Conservation (phyloP, 2,888 invertebrate genomes). For the Pinctada fucata region DNA sequence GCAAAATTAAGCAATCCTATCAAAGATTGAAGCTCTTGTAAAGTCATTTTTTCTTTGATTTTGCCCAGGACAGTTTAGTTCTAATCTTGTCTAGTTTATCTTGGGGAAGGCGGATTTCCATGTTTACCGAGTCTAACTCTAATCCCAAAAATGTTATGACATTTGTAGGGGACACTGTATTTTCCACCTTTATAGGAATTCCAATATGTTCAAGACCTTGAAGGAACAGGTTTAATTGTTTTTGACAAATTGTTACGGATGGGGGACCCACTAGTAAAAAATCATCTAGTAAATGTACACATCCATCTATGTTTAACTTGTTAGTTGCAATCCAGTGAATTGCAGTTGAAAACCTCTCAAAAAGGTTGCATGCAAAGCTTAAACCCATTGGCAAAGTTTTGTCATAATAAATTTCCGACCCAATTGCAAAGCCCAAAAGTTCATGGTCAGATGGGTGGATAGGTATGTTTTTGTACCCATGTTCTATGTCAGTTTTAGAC, state of each 20-base stretch:
- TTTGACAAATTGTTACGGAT: not conserved
- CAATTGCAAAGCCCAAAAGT: not conserved
- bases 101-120: slow-evolving; percentile 31
- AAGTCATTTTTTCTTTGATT: too few species aligned
- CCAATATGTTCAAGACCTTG: not conserved
- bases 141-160: slow-evolving; percentile 4
- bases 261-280: slow-evolving; percentile 8
- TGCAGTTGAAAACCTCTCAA: not conserved
- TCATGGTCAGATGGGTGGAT: not conserved
- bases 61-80: too few species aligned
- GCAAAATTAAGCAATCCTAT: slow-evolving; percentile 44
- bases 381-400: not conserved
- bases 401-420: not conserved
- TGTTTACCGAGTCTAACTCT: not conserved
- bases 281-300: slow-evolving; percentile 17
- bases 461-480: not conserved
- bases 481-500: not conserved
- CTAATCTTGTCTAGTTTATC: slow-evolving; percentile 37
- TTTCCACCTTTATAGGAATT: not conserved
- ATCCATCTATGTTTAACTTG: not conserved
- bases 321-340: slow-evolving; percentile 1
- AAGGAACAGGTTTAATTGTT: not conserved
- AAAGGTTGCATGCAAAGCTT: slow-evolving; percentile 1
- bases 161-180: not conserved
- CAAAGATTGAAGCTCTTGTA: too few species aligned